Conservation (phyloP, 2,797 vertebrate species). For the Lithobates pipiens region DNA sequence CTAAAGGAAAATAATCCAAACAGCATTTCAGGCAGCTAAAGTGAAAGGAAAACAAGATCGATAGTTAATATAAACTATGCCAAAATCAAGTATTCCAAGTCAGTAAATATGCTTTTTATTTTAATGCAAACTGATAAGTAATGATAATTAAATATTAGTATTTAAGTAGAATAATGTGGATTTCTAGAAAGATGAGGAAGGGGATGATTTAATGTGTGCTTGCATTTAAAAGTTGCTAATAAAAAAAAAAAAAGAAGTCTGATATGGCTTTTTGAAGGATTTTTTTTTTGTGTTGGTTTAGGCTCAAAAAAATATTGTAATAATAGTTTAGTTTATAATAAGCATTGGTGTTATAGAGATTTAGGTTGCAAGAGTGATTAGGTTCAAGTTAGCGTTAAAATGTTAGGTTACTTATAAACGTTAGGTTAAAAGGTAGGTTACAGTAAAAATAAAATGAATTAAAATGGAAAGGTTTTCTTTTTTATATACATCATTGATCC, state of each 20-base stretch:
- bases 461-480: no score
- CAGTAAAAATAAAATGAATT: no score
- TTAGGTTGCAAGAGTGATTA: no score
- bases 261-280: not conserved
- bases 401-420: no score
- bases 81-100: conserved; percentile 22
- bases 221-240: not conserved
- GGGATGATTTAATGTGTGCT: no score
- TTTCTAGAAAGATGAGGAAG: not conserved
- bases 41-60: conserved; percentile 39
- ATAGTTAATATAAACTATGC: conserved; percentile 19
- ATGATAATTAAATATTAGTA: conserved; percentile 22
- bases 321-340: no score
- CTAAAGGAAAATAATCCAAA: conserved; percentile 40
- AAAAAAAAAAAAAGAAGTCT: not conserved
- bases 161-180: not conserved
- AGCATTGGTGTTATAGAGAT: no score
- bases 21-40: conserved; percentile 21
- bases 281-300: no score
- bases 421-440: no score
- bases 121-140: conserved; percentile 41
- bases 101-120: conserved; percentile 55
- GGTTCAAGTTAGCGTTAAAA: no score
- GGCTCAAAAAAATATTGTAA: no score
- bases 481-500: no score